A percentile compares a stretch with the other conserved stretches of the same genome.
Conservation (phyloP, 2,797 vertebrate genomes). For the Limosa lapponica region DNA sequence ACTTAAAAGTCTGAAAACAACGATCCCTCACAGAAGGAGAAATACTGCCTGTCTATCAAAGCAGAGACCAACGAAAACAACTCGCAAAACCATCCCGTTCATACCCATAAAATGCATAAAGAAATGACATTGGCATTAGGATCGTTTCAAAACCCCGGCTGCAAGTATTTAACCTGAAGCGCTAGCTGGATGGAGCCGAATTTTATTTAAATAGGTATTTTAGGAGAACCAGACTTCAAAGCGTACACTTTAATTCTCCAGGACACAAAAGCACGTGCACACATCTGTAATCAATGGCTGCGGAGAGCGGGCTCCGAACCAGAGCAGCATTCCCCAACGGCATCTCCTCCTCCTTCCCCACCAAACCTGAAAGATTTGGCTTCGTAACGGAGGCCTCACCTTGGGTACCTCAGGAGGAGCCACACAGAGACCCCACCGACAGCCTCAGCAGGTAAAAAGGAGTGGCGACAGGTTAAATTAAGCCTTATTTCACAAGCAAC, state of each 20-base stretch:
- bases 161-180: neutral
- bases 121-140: accelerated
- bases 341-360: accelerated
- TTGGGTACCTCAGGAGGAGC: accelerated
- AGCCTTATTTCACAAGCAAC: neutral
- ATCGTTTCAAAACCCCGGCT: neutral
- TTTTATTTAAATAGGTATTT: neutral
- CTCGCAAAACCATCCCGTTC: neutral
- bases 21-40: accelerated
- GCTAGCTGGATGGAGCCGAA: neutral
- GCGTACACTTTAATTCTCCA: accelerated
- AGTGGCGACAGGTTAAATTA: neutral
- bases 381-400: accelerated
- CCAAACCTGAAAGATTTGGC: accelerated
- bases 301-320: neutral
- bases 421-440: accelerated
- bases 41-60: neutral
- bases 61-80: neutral
- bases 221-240: neutral
- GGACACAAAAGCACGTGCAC: neutral
- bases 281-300: neutral
- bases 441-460: neutral
- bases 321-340: neutral
- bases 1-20: neutral
- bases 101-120: neutral